Conservation (phyloP, 2,113 vertebrate genomes). For the Calidris pygmaea region DNA sequence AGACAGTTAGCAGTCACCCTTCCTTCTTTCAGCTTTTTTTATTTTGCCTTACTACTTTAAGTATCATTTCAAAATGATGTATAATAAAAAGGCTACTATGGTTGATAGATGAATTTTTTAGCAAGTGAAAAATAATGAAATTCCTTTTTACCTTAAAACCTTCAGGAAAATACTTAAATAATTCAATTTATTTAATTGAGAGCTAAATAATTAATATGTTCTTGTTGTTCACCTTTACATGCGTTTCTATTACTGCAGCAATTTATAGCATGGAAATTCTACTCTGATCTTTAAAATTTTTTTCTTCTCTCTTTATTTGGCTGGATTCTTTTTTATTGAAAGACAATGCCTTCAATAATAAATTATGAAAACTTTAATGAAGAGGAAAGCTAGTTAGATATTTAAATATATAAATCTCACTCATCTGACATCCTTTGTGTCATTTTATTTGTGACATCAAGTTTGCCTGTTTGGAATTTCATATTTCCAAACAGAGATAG, state of each 20-base stretch:
- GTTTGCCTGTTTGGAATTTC: conserved; percentile 59
- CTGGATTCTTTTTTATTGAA: conserved; percentile 32
- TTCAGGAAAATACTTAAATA: conserved; percentile 41
- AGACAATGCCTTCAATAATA: conserved; percentile 29
- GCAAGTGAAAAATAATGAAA: neutral
- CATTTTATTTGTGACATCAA: conserved; percentile 60
- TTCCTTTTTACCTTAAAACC: neutral
- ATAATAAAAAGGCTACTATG: neutral
- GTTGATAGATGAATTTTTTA: neutral
- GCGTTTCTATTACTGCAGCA: neutral
- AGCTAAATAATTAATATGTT: conserved; percentile 49
- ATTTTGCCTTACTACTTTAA: neutral
- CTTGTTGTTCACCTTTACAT: conserved; percentile 24
- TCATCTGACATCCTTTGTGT: neutral
- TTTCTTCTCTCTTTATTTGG: neutral
- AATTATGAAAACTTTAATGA: conserved; percentile 65
- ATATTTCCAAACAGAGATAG: conserved; percentile 58
- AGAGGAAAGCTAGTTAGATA: conserved; percentile 18
- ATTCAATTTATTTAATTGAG: conserved; percentile 60
- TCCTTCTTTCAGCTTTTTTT: neutral
- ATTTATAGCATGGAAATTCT: neutral
- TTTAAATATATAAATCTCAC: conserved; percentile 57
- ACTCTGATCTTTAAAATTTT: neutral
- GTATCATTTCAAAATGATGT: neutral
- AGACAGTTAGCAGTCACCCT: neutral